Conservation (phyloP, 2,797 vertebrate species). For the Takifugu ocellatus region DNA sequence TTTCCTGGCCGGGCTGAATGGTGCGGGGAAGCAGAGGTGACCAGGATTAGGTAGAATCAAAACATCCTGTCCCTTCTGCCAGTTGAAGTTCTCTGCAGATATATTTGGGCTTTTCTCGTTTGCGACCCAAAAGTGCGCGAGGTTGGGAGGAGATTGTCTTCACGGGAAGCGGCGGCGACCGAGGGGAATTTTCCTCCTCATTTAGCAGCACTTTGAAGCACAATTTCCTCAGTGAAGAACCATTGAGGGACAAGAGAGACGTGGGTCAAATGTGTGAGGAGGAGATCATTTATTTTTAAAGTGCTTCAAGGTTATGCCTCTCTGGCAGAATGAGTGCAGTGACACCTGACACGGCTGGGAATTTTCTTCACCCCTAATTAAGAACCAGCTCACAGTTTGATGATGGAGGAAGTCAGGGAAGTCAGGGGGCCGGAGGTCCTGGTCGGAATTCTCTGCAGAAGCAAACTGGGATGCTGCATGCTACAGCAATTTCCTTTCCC, state of each 20-base stretch:
- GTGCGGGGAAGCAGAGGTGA: neutral
- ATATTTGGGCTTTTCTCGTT: conserved; percentile 18
- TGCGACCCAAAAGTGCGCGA: conserved; percentile 7
- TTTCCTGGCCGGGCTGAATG: conserved; percentile 1
- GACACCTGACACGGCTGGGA: conserved; percentile 42
- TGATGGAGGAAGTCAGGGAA: neutral
- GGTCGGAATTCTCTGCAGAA: neutral
- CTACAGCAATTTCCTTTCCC: conserved; percentile 16
- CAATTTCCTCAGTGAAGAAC: conserved; percentile 23
- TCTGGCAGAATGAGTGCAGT: conserved; percentile 22
- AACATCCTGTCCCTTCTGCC: conserved; percentile 16
- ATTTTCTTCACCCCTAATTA: conserved; percentile 41
- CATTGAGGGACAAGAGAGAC: conserved; percentile 23
- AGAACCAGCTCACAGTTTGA: conserved; percentile 11
- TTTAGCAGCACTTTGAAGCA: conserved; percentile 17
- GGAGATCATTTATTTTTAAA: conserved; percentile 35
- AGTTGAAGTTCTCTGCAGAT: conserved; percentile 16
- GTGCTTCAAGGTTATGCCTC: conserved; percentile 35
- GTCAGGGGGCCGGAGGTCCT: conserved; percentile 10
- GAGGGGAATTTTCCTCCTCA: conserved; percentile 21
- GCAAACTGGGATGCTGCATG: conserved; percentile 11
- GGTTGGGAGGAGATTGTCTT: conserved; percentile 5
- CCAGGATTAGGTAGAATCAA: conserved; percentile 1
- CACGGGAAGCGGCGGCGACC: conserved; percentile 3
- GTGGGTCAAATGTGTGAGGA: conserved; percentile 37